phyloP scores from a whole-genome alignment of 2,888 invertebrate genomes.

The Meiosimyza decipiens region DNA sequence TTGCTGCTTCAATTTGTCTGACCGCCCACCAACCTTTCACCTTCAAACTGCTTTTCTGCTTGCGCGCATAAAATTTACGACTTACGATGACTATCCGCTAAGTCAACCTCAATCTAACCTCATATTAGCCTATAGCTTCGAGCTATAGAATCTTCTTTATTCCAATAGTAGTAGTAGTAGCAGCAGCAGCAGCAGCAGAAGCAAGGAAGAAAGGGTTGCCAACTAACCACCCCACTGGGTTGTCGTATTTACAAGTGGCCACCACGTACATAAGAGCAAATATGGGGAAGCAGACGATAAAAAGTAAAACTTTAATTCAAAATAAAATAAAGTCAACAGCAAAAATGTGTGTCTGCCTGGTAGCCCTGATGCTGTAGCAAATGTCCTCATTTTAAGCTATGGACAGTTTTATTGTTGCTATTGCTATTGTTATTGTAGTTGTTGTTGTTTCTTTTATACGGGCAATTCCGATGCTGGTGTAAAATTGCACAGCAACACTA shows the following conservation, averaged over 20 bases:
- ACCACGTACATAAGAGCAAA: not conserved
- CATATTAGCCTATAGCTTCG: constrained; percentile 38
- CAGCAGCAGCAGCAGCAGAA: not conserved
- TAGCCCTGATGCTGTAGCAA: constrained; percentile 43
- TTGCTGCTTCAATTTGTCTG: not conserved
- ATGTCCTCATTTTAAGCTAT: constrained; percentile 56
- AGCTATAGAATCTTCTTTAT: not conserved
- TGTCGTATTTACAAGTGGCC: not conserved
- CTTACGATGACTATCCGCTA: constrained; percentile 21
- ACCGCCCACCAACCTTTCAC: not conserved
- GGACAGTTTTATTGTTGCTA: constrained; percentile 45
- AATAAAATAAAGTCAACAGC: constrained; percentile 1
- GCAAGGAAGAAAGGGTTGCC: not conserved
- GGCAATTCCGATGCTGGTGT: constrained; percentile 8
- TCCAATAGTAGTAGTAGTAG: not conserved
- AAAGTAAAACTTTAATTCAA: constrained; percentile 3
- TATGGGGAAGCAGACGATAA: not conserved
- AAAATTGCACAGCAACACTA: constrained; percentile 10
- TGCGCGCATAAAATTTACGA: constrained; percentile 28
- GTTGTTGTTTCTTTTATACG: not conserved
- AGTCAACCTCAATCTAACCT: constrained; percentile 40
- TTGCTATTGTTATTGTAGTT: not conserved
- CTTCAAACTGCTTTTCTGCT: not conserved
- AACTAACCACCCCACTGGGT: not conserved
- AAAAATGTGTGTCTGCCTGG: not conserved